phyloP scores from a whole-genome alignment of 1,140 invertebrate species.

The Drosophila albomicans region DNA sequence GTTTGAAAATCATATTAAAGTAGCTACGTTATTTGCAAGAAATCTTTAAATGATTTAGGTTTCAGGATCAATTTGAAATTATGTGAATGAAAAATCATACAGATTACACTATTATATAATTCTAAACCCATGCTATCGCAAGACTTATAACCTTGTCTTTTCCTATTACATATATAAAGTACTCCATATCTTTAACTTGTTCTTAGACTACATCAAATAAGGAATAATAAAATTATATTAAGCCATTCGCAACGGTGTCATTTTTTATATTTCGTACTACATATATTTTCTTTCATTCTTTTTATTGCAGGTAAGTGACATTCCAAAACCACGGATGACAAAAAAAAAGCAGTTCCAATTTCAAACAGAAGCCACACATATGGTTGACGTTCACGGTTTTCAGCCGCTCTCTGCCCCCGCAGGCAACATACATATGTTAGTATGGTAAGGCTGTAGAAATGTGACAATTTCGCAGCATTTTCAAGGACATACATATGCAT shows the following conservation, averaged over 20 bases:
- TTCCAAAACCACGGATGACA: background rate
- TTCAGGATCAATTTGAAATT: no score
- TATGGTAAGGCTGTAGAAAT: slow-evolving; percentile 23
- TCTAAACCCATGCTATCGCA: no score
- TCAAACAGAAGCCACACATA: slow-evolving; percentile 4
- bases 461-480: slow-evolving; percentile 38
- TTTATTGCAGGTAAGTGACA: slow-evolving; percentile 60
- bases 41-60: no score
- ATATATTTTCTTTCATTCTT: slow-evolving; percentile 28
- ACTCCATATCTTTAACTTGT: no score
- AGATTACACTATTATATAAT: no score
- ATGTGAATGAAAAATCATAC: no score
- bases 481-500: slow-evolving; percentile 69
- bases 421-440: background rate
- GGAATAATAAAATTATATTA: no score
- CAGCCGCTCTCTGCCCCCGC: background rate
- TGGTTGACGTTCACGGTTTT: background rate
- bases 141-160: no score
- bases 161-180: no score
- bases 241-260: background rate
- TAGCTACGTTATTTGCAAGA: no score
- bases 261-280: background rate
- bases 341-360: background rate
- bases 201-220: no score
- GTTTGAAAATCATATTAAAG: no score